Percentiles rank a stretch among this genome's conserved stretches.
Evolutionary conservation across 2,797 vertebrate genomes (phyloP).

Genomic region (Hephaestus fuliginosus): DNA sequence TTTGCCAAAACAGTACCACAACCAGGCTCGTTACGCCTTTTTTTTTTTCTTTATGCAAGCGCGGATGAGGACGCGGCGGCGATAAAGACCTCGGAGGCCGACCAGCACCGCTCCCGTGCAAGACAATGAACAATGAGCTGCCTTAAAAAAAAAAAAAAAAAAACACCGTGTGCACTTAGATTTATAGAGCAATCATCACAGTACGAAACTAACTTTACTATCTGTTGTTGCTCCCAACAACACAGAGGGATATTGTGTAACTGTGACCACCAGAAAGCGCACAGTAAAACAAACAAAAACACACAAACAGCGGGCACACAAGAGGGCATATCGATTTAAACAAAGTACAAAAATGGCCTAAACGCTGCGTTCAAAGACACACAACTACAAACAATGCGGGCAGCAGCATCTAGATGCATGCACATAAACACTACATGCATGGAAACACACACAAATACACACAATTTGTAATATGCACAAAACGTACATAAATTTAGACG

Average conservation of each 20-base stretch:
- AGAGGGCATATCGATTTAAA: not conserved
- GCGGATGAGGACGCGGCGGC: not conserved
- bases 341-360: not conserved
- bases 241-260: conserved; percentile 71
- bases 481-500: not conserved
- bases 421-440: not conserved
- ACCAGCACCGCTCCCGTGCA: not conserved
- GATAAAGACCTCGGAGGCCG: conserved; percentile 28
- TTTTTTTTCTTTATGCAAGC: not conserved
- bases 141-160: conserved; percentile 7
- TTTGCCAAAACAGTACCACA: conserved; percentile 18
- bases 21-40: not conserved
- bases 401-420: not conserved
- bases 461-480: not conserved
- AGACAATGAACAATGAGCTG: conserved; percentile 79
- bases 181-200: conserved; percentile 85
- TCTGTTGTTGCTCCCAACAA: conserved; percentile 67
- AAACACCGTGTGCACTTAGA: conserved; percentile 49
- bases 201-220: conserved; percentile 73
- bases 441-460: not conserved
- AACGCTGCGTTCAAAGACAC: not conserved
- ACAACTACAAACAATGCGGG: not conserved
- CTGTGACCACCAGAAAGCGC: conserved; percentile 70
- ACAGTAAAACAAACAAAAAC: conserved; percentile 34
- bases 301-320: conserved; percentile 17